phyloP scores from a whole-genome alignment of 2,797 vertebrate genomes.

The Sebastes minor region DNA sequence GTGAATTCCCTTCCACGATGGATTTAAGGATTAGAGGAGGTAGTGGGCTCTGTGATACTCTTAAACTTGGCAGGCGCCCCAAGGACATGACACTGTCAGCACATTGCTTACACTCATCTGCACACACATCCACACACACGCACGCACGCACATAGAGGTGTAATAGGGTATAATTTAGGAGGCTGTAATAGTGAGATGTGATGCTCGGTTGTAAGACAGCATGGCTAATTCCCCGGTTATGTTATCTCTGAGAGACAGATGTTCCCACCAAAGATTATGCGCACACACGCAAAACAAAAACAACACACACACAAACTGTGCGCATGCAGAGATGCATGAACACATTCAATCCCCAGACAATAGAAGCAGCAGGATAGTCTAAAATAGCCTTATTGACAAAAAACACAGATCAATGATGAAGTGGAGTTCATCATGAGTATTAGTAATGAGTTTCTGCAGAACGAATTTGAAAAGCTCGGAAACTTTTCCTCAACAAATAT shows the following conservation, averaged over 20 bases:
- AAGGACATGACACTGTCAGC: constrained; percentile 69
- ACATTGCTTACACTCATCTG: constrained; percentile 55
- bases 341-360: constrained; percentile 57
- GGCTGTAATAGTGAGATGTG: constrained; percentile 72
- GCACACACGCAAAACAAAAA: constrained; percentile 29
- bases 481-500: constrained; percentile 29
- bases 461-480: constrained; percentile 15
- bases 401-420: constrained; percentile 62
- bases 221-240: constrained; percentile 74
- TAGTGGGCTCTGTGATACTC: constrained; percentile 59
- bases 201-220: constrained; percentile 74
- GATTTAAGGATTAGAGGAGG: constrained; percentile 65
- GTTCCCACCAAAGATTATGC: constrained; percentile 71
- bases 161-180: constrained; percentile 72
- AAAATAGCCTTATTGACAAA: constrained; percentile 65
- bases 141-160: constrained; percentile 47
- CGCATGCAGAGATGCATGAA: constrained; percentile 37
- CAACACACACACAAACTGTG: constrained; percentile 26
- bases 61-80: constrained; percentile 65
- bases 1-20: constrained; percentile 42
- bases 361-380: constrained; percentile 31
- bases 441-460: constrained; percentile 52
- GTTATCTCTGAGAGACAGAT: constrained; percentile 82
- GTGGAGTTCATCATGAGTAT: constrained; percentile 52
- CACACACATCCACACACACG: background rate